These are phyloP conservation scores for Nothoprocta perdicaria DNA, from an alignment of 2,113 vertebrate genomes.

Conservation along the genomic window DNA sequence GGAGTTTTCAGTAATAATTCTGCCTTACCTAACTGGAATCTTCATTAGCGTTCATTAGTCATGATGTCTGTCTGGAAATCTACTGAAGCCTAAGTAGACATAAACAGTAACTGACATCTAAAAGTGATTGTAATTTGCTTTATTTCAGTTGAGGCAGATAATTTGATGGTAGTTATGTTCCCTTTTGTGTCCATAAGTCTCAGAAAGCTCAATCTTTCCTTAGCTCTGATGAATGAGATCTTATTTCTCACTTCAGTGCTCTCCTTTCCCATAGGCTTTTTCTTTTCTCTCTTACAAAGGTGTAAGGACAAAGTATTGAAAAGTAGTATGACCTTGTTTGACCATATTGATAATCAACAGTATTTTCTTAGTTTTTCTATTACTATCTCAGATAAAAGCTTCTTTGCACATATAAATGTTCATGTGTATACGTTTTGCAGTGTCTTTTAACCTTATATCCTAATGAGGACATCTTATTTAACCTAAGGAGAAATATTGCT, in stretches of 20 bases:
- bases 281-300: not conserved
- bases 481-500: not conserved
- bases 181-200: not conserved
- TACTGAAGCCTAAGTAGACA: not conserved
- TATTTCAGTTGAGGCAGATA: not conserved
- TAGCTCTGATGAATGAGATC: not conserved
- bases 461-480: not conserved
- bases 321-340: not conserved
- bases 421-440: not conserved
- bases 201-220: not conserved
- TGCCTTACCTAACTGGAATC: not conserved
- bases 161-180: not conserved
- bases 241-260: not conserved
- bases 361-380: not conserved
- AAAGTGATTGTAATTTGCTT: not conserved
- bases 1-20: not conserved
- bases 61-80: not conserved
- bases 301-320: not conserved
- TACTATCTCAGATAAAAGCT: not conserved
- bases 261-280: not conserved
- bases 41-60: not conserved
- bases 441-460: not conserved
- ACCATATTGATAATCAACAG: not conserved
- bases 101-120: not conserved
- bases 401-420: not conserved